Evolutionary conservation across 2,888 invertebrate species (phyloP), one percentile per base, ranked within the genome.

Genomic region (Oegoconia quadripuncta): DNA sequence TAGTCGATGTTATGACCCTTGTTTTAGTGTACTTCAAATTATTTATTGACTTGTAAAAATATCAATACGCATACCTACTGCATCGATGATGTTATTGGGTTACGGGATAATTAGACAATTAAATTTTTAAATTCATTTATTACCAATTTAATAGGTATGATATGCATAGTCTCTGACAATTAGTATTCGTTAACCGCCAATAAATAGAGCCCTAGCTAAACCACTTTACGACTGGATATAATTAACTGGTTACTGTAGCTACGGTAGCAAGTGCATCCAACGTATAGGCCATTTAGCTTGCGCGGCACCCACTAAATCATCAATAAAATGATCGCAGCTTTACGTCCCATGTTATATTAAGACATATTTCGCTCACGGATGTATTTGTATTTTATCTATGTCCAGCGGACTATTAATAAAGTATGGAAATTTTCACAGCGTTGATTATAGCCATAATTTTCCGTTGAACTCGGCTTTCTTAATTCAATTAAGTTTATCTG

Each of bases 161-260:
- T 27, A 14, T 27, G 27, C 27, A 27, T 27, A 12, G 14, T 54
- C 50, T 56, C 51, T 59, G 59, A 72, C 69, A 74, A 77, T 80
- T 77, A 78, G 73, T 71, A 71, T 72, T 72, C 68, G 75, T 75
- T 74, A 74, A 69, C 65, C 55, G 58, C 65, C 72, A 78, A 76
- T 80, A 80, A 81, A 81, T 76, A 74, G 66, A 64, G 59, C 55
- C 60, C 67, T 64, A 63, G 67, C 66, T 66, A 59, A 70, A 66
- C 72, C 70, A 59, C 63, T 74, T 75, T 65, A 74, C 68, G 66
- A 64, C 66, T 67, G 68, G 66, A 71, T 75, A 71, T 79, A 79
- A 79, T 81, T 78, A 77, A 74, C 68, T 59, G 57, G 57, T 59
- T 13, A 27, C 41, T 35, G 44, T 49, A 53, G 56, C 56, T 69